These are phyloP conservation scores for Chrysopilus asiliformis DNA, from an alignment of 2,888 invertebrate genomes.

Conservation along the genomic window DNA sequence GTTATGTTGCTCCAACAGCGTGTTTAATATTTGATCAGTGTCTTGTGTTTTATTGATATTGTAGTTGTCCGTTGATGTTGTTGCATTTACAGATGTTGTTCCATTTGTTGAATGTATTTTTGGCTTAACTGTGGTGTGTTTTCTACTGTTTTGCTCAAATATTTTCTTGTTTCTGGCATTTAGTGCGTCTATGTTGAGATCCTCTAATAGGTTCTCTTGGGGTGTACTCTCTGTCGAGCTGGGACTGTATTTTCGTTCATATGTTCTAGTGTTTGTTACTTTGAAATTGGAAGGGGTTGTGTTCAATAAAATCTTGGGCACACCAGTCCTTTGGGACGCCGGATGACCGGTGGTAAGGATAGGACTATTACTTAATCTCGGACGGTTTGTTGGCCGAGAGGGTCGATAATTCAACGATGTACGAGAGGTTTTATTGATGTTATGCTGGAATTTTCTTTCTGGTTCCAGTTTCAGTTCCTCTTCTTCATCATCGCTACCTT, in stretches of 20 bases:
- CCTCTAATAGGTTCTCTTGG: constrained; percentile 29
- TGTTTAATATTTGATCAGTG: constrained; percentile 7
- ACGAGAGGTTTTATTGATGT: no score
- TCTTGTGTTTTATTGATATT: constrained; percentile 11
- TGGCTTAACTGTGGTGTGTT: constrained; percentile 31
- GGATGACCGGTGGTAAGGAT: constrained; percentile 26
- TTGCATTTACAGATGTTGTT: constrained; percentile 9
- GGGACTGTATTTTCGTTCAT: constrained; percentile 30
- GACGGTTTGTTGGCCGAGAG: constrained; percentile 19
- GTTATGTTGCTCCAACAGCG: neutral
- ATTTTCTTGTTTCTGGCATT: constrained; percentile 42
- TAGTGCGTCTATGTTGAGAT: constrained; percentile 38
- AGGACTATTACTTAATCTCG: constrained; percentile 28
- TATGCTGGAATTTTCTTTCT: no score
- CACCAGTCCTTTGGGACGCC: constrained; percentile 20
- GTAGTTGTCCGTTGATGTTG: constrained; percentile 10
- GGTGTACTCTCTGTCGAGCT: constrained; percentile 19
- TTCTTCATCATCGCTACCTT: constrained; percentile 15
- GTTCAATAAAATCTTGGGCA: neutral
- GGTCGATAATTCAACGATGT: constrained; percentile 18
- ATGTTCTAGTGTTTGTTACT: constrained; percentile 22
- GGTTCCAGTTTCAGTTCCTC: constrained; percentile 10
- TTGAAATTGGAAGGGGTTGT: neutral
- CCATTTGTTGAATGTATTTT: constrained; percentile 18
- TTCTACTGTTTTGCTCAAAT: constrained; percentile 37